Percentiles rank a stretch among this genome's conserved stretches.
Evolutionary conservation across 2,797 vertebrate species (phyloP).

Genomic region (Oreortyx pictus): DNA sequence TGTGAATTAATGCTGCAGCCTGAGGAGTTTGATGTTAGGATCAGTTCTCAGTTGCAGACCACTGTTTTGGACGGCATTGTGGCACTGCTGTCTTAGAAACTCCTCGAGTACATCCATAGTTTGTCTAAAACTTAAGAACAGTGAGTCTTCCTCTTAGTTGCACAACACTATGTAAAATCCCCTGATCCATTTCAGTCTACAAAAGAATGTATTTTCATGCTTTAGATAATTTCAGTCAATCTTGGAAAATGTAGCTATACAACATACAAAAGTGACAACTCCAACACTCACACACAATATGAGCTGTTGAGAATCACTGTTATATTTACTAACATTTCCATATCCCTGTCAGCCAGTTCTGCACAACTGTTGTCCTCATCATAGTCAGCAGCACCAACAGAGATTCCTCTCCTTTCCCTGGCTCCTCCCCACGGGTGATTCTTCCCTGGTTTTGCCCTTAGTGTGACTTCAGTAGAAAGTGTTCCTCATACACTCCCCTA

Average conservation of each 20-base stretch:
- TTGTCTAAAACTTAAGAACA: neutral
- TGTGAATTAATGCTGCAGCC: constrained; percentile 41
- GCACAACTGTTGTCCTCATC: constrained; percentile 69
- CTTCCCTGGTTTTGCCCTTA: constrained; percentile 14
- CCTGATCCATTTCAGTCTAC: constrained; percentile 57
- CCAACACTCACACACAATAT: constrained; percentile 73
- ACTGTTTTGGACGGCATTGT: neutral
- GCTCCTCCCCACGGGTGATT: constrained; percentile 22
- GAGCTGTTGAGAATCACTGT: constrained; percentile 77
- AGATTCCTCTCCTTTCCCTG: constrained; percentile 60
- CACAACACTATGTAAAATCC: constrained; percentile 25
- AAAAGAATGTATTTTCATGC: constrained; percentile 76
- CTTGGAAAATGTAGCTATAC: constrained; percentile 73
- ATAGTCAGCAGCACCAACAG: constrained; percentile 68
- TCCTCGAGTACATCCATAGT: neutral
- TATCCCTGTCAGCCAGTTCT: constrained; percentile 73
- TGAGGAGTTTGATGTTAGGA: constrained; percentile 23
- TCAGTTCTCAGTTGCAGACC: neutral
- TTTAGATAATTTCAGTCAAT: constrained; percentile 78
- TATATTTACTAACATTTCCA: constrained; percentile 75
- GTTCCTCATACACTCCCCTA: too few species aligned
- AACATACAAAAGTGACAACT: constrained; percentile 73
- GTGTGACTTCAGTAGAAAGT: neutral
- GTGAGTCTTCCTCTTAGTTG: constrained; percentile 18
- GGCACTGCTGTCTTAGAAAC: neutral